phyloP scores from a whole-genome alignment of 2,888 invertebrate genomes.

The Eutolmus rufibarbis region DNA sequence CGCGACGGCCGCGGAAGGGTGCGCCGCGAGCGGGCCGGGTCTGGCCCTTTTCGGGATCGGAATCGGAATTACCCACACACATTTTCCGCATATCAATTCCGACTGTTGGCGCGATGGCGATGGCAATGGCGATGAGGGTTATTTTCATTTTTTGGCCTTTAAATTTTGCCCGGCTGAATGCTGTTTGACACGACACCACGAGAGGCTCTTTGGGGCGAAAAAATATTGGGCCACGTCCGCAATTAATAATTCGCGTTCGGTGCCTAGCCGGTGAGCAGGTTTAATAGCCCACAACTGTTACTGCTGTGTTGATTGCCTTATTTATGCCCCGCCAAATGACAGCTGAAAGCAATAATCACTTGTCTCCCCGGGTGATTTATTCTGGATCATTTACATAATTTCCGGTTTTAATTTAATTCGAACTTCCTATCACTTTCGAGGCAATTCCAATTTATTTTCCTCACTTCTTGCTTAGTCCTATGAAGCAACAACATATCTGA shows the following conservation, averaged over 20 bases:
- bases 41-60: not conserved
- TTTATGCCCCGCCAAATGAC: not conserved
- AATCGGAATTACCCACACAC: constrained; percentile 2
- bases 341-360: constrained; percentile 2
- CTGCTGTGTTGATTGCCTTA: constrained; percentile 1
- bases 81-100: constrained; percentile 32
- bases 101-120: not conserved
- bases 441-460: not conserved
- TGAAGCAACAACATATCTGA: not conserved
- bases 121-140: not conserved
- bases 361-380: not conserved
- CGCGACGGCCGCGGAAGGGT: not conserved
- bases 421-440: not conserved
- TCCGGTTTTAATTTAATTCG: not conserved
- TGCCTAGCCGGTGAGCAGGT: not conserved
- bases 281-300: constrained; percentile 19
- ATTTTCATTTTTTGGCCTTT: constrained; percentile 20
- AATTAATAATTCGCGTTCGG: not conserved
- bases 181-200: constrained; percentile 8
- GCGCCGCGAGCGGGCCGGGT: not conserved
- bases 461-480: not conserved
- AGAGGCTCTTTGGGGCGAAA: not conserved
- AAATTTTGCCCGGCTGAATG: constrained; percentile 10
- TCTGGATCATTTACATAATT: not conserved
- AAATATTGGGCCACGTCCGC: constrained; percentile 16